Evolutionary conservation across 2,113 vertebrate genomes (phyloP).

Genomic region (Gambusia holbrooki): DNA sequence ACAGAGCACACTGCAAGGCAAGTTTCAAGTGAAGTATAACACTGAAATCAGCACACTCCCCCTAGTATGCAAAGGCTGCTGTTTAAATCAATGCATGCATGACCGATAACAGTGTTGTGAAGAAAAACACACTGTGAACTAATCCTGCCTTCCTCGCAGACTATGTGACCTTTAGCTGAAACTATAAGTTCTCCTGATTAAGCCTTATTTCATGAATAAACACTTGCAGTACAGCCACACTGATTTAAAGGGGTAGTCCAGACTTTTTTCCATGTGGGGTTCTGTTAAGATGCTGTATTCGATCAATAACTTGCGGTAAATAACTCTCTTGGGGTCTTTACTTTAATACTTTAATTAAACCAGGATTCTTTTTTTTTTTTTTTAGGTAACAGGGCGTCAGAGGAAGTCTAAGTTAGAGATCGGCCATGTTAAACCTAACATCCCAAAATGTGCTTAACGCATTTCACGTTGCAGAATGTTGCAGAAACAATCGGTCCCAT

Average conservation of each 20-base stretch:
- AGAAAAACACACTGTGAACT: slow-evolving; percentile 51
- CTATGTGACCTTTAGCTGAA: slow-evolving; percentile 52
- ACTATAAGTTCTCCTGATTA: slow-evolving; percentile 5
- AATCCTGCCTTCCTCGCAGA: slow-evolving; percentile 49
- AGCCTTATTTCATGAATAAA: neutral
- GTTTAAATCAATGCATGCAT: slow-evolving; percentile 42
- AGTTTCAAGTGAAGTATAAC: neutral
- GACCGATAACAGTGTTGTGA: slow-evolving; percentile 64
- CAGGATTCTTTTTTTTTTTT: neutral
- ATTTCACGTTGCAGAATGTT: no score
- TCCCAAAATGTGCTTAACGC: no score
- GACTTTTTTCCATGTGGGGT: neutral
- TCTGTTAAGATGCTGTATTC: neutral
- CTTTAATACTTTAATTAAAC: neutral
- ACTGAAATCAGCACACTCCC: neutral
- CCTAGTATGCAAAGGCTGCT: slow-evolving; percentile 15
- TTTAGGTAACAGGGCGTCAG: neutral
- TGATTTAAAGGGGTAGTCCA: neutral
- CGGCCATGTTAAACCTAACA: neutral
- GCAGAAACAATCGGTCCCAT: no score
- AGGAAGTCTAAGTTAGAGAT: neutral
- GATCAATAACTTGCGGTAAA: neutral
- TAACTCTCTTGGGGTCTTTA: no score
- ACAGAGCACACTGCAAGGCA: neutral
- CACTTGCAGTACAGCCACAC: neutral